Evolutionary conservation across 1,140 invertebrate genomes (phyloP).

Genomic region (Amphibalanus amphitrite): DNA sequence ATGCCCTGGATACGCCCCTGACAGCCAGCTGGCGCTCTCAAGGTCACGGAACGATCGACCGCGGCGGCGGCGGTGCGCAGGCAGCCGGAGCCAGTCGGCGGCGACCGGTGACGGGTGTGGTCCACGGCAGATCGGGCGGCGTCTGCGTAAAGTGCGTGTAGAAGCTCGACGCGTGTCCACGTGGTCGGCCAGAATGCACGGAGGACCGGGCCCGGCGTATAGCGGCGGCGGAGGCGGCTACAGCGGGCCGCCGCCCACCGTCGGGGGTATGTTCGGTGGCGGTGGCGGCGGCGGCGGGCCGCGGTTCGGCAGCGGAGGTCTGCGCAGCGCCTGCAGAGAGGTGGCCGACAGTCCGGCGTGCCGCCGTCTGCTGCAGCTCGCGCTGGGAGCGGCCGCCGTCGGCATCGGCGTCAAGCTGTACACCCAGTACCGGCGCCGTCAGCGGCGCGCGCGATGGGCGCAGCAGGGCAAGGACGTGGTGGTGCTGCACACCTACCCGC

Average conservation of each 20-base stretch:
- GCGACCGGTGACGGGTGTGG: too few relatives aligned
- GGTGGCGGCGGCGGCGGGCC: too few relatives aligned
- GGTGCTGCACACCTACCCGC: constrained; percentile 16
- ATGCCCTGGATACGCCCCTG: background rate
- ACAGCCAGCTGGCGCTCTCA: background rate
- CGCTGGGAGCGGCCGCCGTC: background rate
- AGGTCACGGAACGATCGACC: background rate
- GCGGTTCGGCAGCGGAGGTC: too few relatives aligned
- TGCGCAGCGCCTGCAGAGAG: background rate
- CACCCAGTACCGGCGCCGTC: background rate
- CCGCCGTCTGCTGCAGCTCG: background rate
- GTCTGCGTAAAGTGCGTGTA: background rate
- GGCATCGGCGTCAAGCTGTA: background rate
- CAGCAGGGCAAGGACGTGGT: constrained; percentile 16
- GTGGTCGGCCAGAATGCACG: background rate
- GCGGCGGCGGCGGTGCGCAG: too few relatives aligned
- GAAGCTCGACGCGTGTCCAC: background rate
- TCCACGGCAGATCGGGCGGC: too few relatives aligned
- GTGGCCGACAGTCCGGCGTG: background rate
- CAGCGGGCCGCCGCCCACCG: too few relatives aligned
- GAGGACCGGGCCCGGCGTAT: background rate
- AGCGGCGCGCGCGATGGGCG: background rate
- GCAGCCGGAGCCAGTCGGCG: too few relatives aligned
- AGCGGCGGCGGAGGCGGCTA: background rate
- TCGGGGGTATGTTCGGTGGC: background rate